phyloP scores from a whole-genome alignment of 2,113 vertebrate species.

The Candoia aspera region DNA sequence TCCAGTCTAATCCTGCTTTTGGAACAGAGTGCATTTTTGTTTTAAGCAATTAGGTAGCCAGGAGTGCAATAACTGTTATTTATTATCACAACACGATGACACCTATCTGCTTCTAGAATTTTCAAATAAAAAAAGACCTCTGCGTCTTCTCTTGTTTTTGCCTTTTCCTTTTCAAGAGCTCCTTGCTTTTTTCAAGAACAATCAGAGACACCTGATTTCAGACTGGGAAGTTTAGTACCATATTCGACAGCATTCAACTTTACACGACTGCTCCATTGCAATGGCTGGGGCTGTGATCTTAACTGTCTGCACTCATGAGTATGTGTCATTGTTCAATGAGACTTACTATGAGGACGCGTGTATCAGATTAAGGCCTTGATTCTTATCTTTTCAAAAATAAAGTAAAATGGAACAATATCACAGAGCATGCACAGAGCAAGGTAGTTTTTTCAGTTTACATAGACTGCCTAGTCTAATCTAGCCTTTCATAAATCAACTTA shows the following conservation, averaged over 20 bases:
- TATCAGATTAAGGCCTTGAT: conserved; percentile 63
- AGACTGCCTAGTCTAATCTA: conserved; percentile 88
- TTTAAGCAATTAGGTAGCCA: conserved; percentile 73
- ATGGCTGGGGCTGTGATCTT: conserved; percentile 57
- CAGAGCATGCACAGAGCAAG: conserved; percentile 94
- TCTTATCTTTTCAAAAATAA: conserved; percentile 91
- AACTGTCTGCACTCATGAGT: conserved; percentile 12
- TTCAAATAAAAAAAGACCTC: conserved; percentile 64
- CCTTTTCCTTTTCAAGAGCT: conserved; percentile 70
- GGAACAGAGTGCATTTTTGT: conserved; percentile 71
- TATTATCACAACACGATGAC: conserved; percentile 75
- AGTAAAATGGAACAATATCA: conserved; percentile 68
- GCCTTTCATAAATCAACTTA: conserved; percentile 88
- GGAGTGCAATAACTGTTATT: conserved; percentile 75
- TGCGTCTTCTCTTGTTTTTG: conserved; percentile 63
- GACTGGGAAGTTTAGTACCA: conserved; percentile 65
- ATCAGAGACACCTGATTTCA: conserved; percentile 69
- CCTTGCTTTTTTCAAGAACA: conserved; percentile 70
- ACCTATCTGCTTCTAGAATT: conserved; percentile 74
- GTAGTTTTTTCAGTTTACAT: conserved; percentile 84
- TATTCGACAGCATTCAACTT: conserved; percentile 66
- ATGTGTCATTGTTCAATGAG: conserved; percentile 12
- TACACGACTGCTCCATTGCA: conserved; percentile 70
- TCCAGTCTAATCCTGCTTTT: conserved; percentile 68
- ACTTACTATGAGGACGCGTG: conserved; percentile 3